Conservation (phyloP, 2,888 invertebrate species). For the Taphrorychus bicolor region DNA sequence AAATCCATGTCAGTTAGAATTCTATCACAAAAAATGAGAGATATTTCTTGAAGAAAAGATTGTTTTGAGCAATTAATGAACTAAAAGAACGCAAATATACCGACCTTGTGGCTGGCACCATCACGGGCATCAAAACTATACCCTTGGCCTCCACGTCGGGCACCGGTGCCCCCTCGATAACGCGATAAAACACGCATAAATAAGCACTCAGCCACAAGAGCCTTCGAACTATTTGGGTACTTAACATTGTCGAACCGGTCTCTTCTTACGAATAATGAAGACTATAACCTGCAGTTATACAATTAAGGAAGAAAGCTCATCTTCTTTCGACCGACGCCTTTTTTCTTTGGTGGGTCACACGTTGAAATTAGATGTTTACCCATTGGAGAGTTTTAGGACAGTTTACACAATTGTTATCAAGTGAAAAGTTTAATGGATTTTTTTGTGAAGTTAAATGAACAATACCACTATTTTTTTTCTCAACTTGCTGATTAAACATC, state of each 20-base stretch:
- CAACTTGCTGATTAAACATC: neutral
- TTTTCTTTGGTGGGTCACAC: conserved; percentile 28
- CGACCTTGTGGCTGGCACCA: conserved; percentile 35
- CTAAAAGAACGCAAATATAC: neutral
- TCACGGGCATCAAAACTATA: conserved; percentile 26
- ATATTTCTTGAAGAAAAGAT: too few relatives aligned
- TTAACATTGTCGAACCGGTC: conserved; percentile 26
- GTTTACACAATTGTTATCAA: neutral
- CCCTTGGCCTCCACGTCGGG: conserved; percentile 20
- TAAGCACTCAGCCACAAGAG: conserved; percentile 6
- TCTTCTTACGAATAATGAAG: conserved; percentile 15
- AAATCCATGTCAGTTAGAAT: too few relatives aligned
- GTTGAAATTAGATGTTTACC: conserved; percentile 16
- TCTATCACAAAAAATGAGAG: too few relatives aligned
- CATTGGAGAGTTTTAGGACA: conserved; percentile 23
- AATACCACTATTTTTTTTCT: neutral
- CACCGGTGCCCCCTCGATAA: conserved; percentile 28
- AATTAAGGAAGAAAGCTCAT: conserved; percentile 32
- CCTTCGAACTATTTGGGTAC: conserved; percentile 6
- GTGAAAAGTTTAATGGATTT: neutral
- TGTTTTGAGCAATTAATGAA: too few relatives aligned
- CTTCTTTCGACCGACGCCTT: conserved; percentile 18
- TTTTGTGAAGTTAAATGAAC: neutral
- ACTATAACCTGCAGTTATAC: conserved; percentile 21
- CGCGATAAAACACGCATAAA: conserved; percentile 11